These are phyloP conservation scores for Dasysyrphus tricinctus DNA, from an alignment of 2,888 invertebrate species.

Conservation along the genomic window DNA sequence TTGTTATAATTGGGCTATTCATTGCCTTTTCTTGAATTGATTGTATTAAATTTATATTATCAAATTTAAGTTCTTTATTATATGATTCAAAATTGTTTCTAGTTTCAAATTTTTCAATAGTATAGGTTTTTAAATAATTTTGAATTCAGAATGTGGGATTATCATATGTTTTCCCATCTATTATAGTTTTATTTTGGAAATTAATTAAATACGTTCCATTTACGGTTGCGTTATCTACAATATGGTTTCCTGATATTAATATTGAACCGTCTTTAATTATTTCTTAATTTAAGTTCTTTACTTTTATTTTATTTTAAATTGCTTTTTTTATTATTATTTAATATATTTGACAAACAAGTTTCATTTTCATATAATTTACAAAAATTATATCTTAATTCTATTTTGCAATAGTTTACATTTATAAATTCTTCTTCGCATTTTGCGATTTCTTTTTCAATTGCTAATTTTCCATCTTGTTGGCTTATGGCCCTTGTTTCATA, in stretches of 20 bases:
- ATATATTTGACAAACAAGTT: background rate
- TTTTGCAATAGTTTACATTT: background rate
- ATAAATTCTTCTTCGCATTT: background rate
- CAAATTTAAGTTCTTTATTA: background rate
- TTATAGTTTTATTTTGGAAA: too few species aligned
- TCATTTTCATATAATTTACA: too few species aligned
- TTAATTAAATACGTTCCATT: background rate
- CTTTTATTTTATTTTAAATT: background rate
- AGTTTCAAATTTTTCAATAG: too few species aligned
- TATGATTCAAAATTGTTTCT: background rate
- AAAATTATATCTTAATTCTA: too few species aligned
- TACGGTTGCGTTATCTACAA: background rate
- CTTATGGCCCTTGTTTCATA: background rate
- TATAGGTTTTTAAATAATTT: too few species aligned
- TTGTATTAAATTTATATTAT: constrained; percentile 2
- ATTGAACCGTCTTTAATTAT: background rate
- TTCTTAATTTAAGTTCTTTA: background rate
- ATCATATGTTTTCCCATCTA: too few species aligned
- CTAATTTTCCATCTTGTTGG: background rate
- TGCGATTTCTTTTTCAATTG: background rate
- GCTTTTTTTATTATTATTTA: background rate
- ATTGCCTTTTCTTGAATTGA: too few species aligned
- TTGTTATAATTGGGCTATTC: too few species aligned
- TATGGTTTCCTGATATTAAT: background rate
- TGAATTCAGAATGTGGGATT: too few species aligned